Conservation (phyloP, 2,113 vertebrate genomes). For the Narcine bancroftii region DNA sequence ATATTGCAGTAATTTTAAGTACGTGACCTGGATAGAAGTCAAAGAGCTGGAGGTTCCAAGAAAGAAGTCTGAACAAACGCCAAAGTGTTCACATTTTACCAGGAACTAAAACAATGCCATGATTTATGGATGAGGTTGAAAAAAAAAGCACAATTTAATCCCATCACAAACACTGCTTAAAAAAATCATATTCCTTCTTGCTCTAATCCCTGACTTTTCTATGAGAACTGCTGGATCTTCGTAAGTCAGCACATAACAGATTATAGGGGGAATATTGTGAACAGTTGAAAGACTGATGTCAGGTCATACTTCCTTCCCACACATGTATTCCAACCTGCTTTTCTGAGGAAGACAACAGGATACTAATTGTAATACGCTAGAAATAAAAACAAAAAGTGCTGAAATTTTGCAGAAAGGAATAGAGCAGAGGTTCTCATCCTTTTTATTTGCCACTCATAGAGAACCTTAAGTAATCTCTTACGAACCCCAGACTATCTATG, state of each 20-base stretch:
- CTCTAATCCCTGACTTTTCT: background rate
- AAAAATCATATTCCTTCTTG: background rate
- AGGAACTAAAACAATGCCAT: conserved; percentile 5
- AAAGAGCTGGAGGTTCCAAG: background rate
- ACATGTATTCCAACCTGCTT: background rate
- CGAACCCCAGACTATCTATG: too few species aligned
- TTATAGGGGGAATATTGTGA: background rate
- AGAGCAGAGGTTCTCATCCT: too few species aligned
- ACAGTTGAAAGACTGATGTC: background rate
- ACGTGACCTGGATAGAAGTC: conserved; percentile 25
- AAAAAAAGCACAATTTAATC: conserved; percentile 25
- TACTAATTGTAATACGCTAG: too few species aligned
- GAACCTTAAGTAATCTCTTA: too few species aligned
- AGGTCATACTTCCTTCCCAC: background rate
- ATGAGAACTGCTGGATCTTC: background rate
- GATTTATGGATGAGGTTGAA: conserved; percentile 16
- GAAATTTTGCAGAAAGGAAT: too few species aligned
- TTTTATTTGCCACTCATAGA: too few species aligned
- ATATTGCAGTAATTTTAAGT: conserved; percentile 36
- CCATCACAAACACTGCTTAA: background rate
- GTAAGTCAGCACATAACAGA: background rate
- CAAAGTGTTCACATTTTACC: background rate
- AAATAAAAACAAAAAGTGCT: too few species aligned
- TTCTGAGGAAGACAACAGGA: background rate
- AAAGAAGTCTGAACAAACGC: conserved; percentile 30